phyloP scores from a whole-genome alignment of 2,113 vertebrate genomes.

The Elaphurus davidianus region DNA sequence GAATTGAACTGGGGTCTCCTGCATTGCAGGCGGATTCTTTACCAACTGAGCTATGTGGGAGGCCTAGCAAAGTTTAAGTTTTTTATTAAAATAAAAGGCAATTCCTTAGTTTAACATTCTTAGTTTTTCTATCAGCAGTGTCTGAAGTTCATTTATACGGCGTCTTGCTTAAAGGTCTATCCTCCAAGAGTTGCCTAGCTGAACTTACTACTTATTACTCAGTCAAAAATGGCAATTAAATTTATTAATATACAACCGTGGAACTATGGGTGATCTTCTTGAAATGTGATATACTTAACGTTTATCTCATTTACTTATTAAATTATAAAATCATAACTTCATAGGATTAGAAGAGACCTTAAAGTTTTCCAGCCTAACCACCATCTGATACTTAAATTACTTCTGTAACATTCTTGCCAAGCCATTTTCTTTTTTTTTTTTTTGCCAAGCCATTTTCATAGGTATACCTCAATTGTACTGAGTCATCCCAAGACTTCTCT shows the following conservation, averaged over 20 bases:
- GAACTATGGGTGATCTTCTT: background rate
- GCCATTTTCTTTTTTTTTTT: too few species aligned
- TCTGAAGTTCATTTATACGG: background rate
- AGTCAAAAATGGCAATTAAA: constrained; percentile 11
- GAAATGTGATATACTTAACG: background rate
- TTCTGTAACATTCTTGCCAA: background rate
- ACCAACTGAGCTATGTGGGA: background rate
- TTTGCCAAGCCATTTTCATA: background rate
- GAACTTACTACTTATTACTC: background rate
- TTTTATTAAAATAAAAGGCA: constrained; percentile 30
- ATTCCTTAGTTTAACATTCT: background rate
- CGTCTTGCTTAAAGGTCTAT: background rate
- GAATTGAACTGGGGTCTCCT: background rate
- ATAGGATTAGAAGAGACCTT: background rate
- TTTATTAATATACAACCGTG: background rate
- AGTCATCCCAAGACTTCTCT: background rate
- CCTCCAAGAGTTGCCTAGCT: background rate
- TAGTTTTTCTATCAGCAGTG: background rate
- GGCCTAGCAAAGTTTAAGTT: background rate
- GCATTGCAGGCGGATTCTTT: background rate
- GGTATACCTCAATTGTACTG: background rate
- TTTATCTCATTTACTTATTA: constrained; percentile 19
- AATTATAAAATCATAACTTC: background rate
- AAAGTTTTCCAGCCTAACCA: background rate
- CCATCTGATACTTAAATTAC: background rate